Base-by-base conservation (phyloP, 2,888 invertebrate species). In the Stegana nigrithorax region DNA sequence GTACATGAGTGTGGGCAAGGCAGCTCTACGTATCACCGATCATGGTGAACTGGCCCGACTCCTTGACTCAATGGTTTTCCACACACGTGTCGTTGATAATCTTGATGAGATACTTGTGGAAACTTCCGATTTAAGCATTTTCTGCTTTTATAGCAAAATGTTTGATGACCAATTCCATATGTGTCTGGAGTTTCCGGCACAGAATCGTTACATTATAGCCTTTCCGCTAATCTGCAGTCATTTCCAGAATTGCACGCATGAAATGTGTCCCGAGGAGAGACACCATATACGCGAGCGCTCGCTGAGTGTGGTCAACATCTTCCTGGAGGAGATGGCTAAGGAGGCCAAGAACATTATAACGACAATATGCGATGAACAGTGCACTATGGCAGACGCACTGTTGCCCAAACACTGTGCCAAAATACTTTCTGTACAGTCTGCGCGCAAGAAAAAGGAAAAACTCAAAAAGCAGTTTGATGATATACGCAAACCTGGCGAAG, bases 311-410 rank as follows among this genome's bases (percentile, higher is more conserved):
- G 98, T 98, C 0, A 98, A 98, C 81, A 94, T 96, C 89, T 98
- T 97, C 83, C 87, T 99, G 61, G 98, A 99, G 83, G 98, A 99
- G 87, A 98, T 99, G 95, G 96, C 98, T 0, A 97, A 97, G 85
- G 98, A 98, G 85, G 97, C 97, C 0, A 97, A 98, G 85, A 98
- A 98, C 83, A 98, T 99, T 39, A 97, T 99, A 50, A 97, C 97
- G 1, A 96, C 97, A 4, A 96, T 99, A 78, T 98, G 98, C 87
- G 98, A 99, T 85, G 97, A 98, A 81, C 98, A 99, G 81, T 97
- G 98, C 83, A 93, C 94, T 69, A 93, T 99, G 90, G 95, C 96
- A 78, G 97, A 98, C 82, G 95, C 95, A 85, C 86, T 98, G 21
- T 86, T 98, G 67, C 97, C 98, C 1, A 98, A 98, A 84, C 96